Evolutionary conservation across 2,888 invertebrate species (phyloP).

Genomic region (Blomia tropicalis): DNA sequence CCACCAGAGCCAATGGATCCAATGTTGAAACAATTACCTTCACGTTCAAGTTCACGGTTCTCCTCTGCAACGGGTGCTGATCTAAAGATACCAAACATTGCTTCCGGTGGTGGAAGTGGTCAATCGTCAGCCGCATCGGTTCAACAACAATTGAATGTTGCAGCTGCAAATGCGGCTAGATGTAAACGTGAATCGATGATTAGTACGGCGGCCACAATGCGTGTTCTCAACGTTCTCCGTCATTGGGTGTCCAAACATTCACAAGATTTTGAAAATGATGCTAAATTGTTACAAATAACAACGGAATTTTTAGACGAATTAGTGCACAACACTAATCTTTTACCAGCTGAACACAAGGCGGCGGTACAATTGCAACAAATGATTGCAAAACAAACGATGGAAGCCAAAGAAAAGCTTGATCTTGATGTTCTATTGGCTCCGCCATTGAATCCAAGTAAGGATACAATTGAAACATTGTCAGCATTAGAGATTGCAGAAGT

Average conservation of each 20-base stretch:
- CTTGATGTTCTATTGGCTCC: constrained; percentile 51
- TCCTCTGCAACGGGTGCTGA: constrained; percentile 35
- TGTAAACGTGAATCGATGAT: constrained; percentile 52
- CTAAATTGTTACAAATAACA: constrained; percentile 54
- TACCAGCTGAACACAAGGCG: constrained; percentile 74
- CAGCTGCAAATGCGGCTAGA: constrained; percentile 30
- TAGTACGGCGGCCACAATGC: constrained; percentile 82
- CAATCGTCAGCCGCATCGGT: constrained; percentile 32
- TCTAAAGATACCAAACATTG: constrained; percentile 31
- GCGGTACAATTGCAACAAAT: constrained; percentile 63
- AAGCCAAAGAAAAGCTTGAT: constrained; percentile 47
- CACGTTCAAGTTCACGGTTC: constrained; percentile 32
- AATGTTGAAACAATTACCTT: constrained; percentile 22
- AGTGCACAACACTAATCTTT: constrained; percentile 54
- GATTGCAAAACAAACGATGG: constrained; percentile 52
- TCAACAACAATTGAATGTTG: constrained; percentile 26
- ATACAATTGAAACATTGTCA: constrained; percentile 65
- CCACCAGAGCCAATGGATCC: constrained; percentile 46
- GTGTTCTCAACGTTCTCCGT: constrained; percentile 69
- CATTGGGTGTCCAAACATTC: constrained; percentile 85
- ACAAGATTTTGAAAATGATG: constrained; percentile 64
- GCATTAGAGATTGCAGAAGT: constrained; percentile 82
- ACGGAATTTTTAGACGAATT: constrained; percentile 76
- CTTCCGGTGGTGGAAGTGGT: not conserved
- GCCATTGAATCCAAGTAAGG: constrained; percentile 54